phyloP scores from a whole-genome alignment of 2,113 vertebrate species.

The Poecilia latipinna region DNA sequence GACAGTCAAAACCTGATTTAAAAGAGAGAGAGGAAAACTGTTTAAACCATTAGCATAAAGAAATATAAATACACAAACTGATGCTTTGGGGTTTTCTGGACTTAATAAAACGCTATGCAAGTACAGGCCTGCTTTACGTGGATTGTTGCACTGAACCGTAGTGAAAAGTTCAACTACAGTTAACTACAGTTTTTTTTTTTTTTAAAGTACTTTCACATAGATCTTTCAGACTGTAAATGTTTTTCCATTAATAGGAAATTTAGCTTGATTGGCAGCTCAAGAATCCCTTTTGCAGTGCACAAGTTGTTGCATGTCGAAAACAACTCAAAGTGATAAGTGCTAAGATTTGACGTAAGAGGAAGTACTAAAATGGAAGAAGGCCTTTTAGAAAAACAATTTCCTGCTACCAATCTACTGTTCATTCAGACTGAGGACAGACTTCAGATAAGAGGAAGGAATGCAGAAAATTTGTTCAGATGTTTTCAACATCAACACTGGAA shows the following conservation, averaged over 20 bases:
- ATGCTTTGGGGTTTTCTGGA: too few relatives aligned
- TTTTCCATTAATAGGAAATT: not conserved
- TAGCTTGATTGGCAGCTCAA: not conserved
- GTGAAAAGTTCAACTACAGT: not conserved
- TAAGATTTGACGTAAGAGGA: too few relatives aligned
- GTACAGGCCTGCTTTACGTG: not conserved
- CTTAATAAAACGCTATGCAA: too few relatives aligned
- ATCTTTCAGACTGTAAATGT: not conserved
- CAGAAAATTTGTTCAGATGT: not conserved
- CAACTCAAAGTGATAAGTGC: not conserved
- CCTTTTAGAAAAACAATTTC: not conserved
- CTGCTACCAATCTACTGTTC: not conserved
- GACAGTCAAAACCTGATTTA: slow-evolving; percentile 87
- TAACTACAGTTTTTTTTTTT: not conserved
- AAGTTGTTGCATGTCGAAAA: not conserved
- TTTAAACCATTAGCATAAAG: slow-evolving; percentile 1
- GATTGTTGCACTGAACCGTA: not conserved
- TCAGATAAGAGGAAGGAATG: not conserved
- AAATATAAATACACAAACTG: not conserved
- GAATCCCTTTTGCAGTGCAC: not conserved
- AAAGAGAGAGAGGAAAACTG: not conserved
- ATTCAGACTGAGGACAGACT: not conserved
- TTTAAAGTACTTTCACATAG: not conserved
- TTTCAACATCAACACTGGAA: not conserved
- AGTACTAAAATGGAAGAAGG: not conserved